Conservation (phyloP, 37 sponge, comb jelly and placozoan genomes). For the Cliona cf. orientalis region DNA sequence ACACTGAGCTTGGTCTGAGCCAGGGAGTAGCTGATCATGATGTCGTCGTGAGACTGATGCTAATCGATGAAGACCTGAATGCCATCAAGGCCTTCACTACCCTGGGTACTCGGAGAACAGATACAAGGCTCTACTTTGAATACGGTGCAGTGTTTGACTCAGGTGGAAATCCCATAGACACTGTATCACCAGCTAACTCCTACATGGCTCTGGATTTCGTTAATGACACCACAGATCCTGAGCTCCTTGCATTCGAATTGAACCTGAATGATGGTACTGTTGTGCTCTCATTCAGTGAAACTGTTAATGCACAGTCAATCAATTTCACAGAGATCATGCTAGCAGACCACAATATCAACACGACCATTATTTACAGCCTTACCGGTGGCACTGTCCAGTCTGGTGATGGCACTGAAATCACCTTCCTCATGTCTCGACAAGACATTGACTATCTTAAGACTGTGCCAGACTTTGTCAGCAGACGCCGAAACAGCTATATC, state of each 20-base stretch:
- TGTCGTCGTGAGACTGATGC: slow-evolving; percentile 52
- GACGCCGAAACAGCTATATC: slow-evolving; percentile 54
- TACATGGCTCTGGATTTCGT: slow-evolving; percentile 40
- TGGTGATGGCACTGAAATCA: slow-evolving; percentile 40
- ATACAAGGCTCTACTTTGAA: slow-evolving; percentile 65
- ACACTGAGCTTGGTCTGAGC: slow-evolving; percentile 36
- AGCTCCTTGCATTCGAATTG: slow-evolving; percentile 55
- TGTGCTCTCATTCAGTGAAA: slow-evolving; percentile 79
- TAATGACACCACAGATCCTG: slow-evolving; percentile 80
- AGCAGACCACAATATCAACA: slow-evolving; percentile 45
- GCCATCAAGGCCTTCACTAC: slow-evolving; percentile 55
- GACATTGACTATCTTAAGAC: slow-evolving; percentile 78
- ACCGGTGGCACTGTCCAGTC: slow-evolving; percentile 58
- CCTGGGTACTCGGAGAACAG: slow-evolving; percentile 47
- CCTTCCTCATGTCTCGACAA: slow-evolving; percentile 33
- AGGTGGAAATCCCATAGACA: slow-evolving; percentile 48
- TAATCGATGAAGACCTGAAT: slow-evolving; percentile 68
- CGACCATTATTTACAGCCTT: slow-evolving; percentile 46
- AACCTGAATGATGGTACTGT: slow-evolving; percentile 67
- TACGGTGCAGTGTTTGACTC: slow-evolving; percentile 74
- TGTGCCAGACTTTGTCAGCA: slow-evolving; percentile 34
- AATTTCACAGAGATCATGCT: slow-evolving; percentile 64
- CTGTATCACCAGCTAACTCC: slow-evolving; percentile 1
- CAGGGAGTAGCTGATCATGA: slow-evolving; percentile 61
- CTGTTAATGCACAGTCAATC: slow-evolving; percentile 68